Evolutionary conservation across 2,888 invertebrate species (phyloP), one percentile per base, ranked within the genome.

Genomic region (Xanthia icteritia): DNA sequence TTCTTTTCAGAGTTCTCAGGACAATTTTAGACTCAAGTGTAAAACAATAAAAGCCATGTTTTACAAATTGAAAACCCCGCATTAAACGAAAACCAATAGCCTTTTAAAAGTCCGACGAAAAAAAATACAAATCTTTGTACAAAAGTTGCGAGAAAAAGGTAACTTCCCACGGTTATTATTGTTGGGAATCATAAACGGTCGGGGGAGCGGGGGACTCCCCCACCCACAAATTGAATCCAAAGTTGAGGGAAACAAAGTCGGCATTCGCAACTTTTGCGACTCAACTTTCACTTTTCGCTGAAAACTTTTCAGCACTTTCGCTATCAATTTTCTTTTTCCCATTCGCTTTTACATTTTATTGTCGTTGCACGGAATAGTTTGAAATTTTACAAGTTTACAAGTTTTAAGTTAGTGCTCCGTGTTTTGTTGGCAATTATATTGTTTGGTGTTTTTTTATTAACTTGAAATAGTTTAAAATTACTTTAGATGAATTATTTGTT

Each of bases 191-290:
- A 89, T 90, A 91, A 93, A 90, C 91, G 91, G 90, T 87, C 87
- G 85, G 79, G 86, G 89, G 90, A 74, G 84, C 89, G 78, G 86
- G 84, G 83, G 90, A 73, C 87, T 84, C 86, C 60, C 67, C 86
- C 86, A 90, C 93, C 93, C 84, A 91, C 92, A 92, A 94, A 95
- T 95, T 94, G 95, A 94, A 95, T 94, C 91, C 91, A 92, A 95
- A 96, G 94, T 96, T 95, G 90, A 88, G 90, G 90, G 93, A 93
- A 96, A 96, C 96, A 96, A 95, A 95, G 94, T 95, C 93, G 82
- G 89, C 86, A 87, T 87, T 86, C 89, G 88, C 92, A 96, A 96
- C 94, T 96, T 96, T 94, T 91, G 90, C 93, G 90, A 92, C 91
- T 91, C 80, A 89, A 93, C 94, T 96, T 93, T 96, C 95, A 90